A percentile compares a stretch with the other conserved stretches of the same genome.
These are phyloP conservation scores for Drosophila nigrodunni DNA, from an alignment of 1,140 invertebrate genomes.

Conservation along the genomic window DNA sequence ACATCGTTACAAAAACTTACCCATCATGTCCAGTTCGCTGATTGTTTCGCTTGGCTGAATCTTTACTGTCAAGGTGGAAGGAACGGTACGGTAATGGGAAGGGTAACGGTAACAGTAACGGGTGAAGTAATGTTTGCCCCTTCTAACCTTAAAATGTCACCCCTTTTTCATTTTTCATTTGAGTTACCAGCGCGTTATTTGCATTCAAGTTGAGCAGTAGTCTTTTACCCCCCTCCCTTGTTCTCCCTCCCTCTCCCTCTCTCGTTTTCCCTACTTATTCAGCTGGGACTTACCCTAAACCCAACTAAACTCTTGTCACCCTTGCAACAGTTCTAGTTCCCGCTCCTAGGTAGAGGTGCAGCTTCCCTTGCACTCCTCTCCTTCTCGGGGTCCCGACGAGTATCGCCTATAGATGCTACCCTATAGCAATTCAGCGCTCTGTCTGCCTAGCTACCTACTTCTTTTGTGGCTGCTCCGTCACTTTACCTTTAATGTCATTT, in stretches of 20 bases:
- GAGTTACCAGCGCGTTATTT: constrained; percentile 39
- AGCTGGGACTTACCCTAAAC: neutral
- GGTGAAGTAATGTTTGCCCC: neutral
- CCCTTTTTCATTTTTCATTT: constrained; percentile 44
- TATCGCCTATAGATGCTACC: constrained; percentile 2
- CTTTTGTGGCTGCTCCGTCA: constrained; percentile 38
- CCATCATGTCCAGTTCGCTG: constrained; percentile 56
- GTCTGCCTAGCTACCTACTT: constrained; percentile 13
- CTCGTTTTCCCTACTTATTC: too few species aligned
- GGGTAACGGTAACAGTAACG: too few species aligned
- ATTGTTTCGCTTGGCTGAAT: constrained; percentile 45
- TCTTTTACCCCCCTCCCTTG: neutral
- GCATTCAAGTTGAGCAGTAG: constrained; percentile 41
- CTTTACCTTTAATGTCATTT: constrained; percentile 78
- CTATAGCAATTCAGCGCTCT: constrained; percentile 3
- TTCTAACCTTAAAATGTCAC: constrained; percentile 36
- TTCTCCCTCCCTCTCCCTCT: neutral
- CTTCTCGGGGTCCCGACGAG: constrained; percentile 6
- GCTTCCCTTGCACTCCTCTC: constrained; percentile 15
- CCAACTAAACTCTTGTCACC: constrained; percentile 17
- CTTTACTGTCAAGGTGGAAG: constrained; percentile 13
- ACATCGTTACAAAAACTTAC: constrained; percentile 41
- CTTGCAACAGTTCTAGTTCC: constrained; percentile 7
- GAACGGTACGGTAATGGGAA: neutral
- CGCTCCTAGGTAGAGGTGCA: constrained; percentile 1